Evolutionary conservation across 2,797 vertebrate species (phyloP), one percentile per base, ranked within the genome.

Genomic region (Acropternis orthonyx): DNA sequence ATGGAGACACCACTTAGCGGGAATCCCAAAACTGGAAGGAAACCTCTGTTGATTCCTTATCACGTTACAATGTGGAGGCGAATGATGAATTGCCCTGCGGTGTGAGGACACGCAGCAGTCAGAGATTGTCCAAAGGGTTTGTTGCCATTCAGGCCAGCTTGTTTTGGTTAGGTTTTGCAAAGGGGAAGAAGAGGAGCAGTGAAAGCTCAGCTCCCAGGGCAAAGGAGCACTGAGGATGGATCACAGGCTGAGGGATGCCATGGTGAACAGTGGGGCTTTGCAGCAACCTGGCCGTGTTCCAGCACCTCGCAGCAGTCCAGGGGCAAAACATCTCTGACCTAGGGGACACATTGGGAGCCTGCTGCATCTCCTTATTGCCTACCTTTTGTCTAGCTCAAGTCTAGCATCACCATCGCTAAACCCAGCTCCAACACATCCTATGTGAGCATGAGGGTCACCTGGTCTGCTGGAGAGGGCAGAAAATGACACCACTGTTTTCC

Each of bases 21-120:
- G 98, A 88, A 97, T 98, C 98, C 97, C 97, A 88, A 97, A 97
- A 97, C 96, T 98, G 97, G 96, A 97, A 98, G 98, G 98, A 98
- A 98, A 95, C 92, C 96, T 97, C 82, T 71, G 67, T 51, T 62
- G 96, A 87, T 92, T 97, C 85, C 93, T 98, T 98, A 98, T 98
- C 98, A 5, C 59, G 2, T 36, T 36, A 41, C 93, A 82, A 22
- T 8, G 92, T 8, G 37, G 95, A 95, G 94, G 76, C 46, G 0
- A 74, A 90, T 98, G 97, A 97, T 97, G 97, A 97, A 97, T 98
- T 88, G 96, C 96, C 92, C 89, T 46, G 30, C 7, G 24, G 87
- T 62, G 85, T 9, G 61, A 92, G 66, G 92, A 91, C 75, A 49
- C 6, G 5, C 78, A 65, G 89, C 88, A 74, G 51, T 9, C 82